Evolutionary conservation across 23 tunicate species (phyloP).

Genomic region (Halocynthia aurantium): DNA sequence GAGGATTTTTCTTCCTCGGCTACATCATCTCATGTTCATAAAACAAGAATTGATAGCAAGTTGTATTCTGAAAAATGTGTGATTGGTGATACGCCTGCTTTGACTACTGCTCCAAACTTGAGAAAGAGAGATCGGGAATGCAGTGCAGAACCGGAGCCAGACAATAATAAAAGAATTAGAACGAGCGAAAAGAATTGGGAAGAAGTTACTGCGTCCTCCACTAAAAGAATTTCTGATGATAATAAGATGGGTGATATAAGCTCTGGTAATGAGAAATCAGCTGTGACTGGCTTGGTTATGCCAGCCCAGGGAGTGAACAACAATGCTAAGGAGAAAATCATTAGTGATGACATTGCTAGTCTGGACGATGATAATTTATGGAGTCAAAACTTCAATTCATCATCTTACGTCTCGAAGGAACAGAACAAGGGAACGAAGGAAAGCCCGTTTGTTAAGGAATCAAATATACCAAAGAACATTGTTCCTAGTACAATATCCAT

Average conservation of each 20-base stretch:
- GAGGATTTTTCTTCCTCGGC: no score
- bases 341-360: background rate
- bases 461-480: no score
- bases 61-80: no score
- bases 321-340: background rate
- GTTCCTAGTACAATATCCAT: no score
- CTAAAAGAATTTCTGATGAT: background rate
- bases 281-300: background rate
- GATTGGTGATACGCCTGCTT: no score
- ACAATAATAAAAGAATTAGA: background rate
- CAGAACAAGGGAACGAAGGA: no score
- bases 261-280: background rate
- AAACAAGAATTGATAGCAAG: no score
- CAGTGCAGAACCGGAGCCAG: background rate
- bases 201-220: background rate
- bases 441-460: no score
- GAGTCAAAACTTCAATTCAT: conserved; percentile 1
- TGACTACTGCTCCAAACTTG: no score
- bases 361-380: conserved; percentile 2
- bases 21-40: no score
- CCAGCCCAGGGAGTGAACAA: background rate
- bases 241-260: background rate
- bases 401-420: background rate
- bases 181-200: background rate
- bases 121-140: no score